Evolutionary conservation across 2,888 invertebrate genomes (phyloP).

Genomic region (Heliconius aoede): DNA sequence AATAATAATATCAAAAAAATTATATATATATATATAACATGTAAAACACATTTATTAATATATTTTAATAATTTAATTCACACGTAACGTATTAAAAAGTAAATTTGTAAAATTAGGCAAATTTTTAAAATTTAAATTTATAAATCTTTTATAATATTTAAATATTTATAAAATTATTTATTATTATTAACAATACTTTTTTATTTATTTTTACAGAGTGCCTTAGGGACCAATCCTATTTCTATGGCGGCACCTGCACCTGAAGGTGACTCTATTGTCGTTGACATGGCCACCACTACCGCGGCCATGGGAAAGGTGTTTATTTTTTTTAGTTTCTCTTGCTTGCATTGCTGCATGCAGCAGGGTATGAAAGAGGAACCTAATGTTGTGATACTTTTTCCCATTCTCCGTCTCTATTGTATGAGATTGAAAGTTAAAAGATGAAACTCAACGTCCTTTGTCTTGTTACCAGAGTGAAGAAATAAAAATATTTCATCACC

Average conservation of each 20-base stretch:
- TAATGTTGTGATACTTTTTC: neutral
- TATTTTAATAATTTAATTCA: too few relatives aligned
- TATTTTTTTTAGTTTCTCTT: neutral
- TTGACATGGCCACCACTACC: constrained; percentile 97
- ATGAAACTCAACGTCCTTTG: neutral
- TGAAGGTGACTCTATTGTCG: constrained; percentile 88
- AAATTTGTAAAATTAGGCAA: neutral
- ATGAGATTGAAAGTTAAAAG: neutral
- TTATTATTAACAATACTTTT: neutral
- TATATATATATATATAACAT: too few relatives aligned
- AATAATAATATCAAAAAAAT: neutral
- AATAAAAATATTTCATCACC: neutral
- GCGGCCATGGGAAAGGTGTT: constrained; percentile 96
- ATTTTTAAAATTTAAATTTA: too few relatives aligned
- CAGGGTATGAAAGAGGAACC: neutral
- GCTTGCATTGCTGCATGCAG: too few relatives aligned
- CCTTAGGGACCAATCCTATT: constrained; percentile 96
- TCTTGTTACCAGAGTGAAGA: neutral
- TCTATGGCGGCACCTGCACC: constrained; percentile 89
- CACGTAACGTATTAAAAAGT: too few relatives aligned
- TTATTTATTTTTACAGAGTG: constrained; percentile 74
- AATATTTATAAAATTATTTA: neutral
- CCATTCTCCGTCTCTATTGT: neutral
- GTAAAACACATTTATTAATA: too few relatives aligned
- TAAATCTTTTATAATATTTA: too few relatives aligned